A percentile compares a stretch with the other conserved stretches of the same genome.
Conservation (phyloP, 1,140 invertebrate genomes). For the Drosophila obscura region DNA sequence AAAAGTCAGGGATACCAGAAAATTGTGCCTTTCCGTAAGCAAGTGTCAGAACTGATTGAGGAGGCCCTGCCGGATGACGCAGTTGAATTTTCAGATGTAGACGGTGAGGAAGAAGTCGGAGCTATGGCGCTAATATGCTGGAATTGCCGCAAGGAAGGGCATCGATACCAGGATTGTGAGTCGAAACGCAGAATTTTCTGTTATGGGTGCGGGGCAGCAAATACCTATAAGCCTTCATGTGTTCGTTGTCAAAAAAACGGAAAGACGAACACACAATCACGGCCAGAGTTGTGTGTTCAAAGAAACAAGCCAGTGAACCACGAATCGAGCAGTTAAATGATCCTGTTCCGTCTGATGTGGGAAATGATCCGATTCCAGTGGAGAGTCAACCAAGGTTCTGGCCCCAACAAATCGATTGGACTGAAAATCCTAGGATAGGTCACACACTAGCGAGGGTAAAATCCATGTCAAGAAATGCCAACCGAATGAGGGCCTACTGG, state of each 20-base stretch:
- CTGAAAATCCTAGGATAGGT: too few species aligned
- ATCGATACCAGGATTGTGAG: constrained; percentile 25
- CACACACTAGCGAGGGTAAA: too few species aligned
- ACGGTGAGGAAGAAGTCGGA: background rate
- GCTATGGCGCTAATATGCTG: constrained; percentile 11
- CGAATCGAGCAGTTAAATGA: too few species aligned
- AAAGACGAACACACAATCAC: constrained; percentile 3
- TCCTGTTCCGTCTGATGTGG: background rate
- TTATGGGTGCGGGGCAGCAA: background rate
- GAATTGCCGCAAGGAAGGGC: constrained; percentile 28
- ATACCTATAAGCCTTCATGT: constrained; percentile 17
- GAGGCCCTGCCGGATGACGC: background rate
- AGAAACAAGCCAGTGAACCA: background rate
- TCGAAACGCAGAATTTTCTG: constrained; percentile 10
- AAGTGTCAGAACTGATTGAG: background rate
- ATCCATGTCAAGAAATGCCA: background rate
- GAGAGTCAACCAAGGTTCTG: too few species aligned
- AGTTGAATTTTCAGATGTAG: background rate
- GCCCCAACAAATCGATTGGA: too few species aligned
- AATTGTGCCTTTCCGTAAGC: background rate
- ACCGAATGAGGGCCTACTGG: background rate
- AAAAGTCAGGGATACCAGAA: background rate
- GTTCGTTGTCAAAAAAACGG: constrained; percentile 16
- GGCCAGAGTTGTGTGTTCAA: background rate
- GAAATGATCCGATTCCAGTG: background rate